These are phyloP conservation scores for Phoxinus phoxinus DNA, from an alignment of 2,113 vertebrate species.

Conservation along the genomic window DNA sequence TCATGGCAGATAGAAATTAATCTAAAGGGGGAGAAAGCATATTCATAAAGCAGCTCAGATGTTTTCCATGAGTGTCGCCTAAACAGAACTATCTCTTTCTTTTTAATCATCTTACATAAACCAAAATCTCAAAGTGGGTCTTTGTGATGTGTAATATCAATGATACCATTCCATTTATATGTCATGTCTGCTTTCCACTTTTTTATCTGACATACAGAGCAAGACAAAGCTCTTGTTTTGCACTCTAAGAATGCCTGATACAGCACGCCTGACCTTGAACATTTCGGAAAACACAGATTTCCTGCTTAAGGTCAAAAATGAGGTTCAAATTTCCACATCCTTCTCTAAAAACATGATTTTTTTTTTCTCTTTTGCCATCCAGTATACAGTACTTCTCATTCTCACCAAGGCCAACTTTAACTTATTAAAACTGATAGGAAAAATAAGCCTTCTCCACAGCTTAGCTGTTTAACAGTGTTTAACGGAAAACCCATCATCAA, in stretches of 20 bases:
- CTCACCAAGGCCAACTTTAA: background rate
- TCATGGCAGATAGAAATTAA: background rate
- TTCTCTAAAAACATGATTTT: slow-evolving; percentile 60
- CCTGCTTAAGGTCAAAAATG: slow-evolving; percentile 61
- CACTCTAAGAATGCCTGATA: slow-evolving; percentile 56
- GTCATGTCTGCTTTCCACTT: background rate
- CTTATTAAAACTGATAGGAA: background rate
- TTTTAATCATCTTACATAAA: slow-evolving; percentile 15
- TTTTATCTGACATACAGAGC: background rate
- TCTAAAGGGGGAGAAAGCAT: background rate
- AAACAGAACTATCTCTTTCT: slow-evolving; percentile 9
- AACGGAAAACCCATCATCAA: background rate
- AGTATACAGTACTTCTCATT: background rate
- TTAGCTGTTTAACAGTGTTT: background rate
- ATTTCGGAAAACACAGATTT: slow-evolving; percentile 66
- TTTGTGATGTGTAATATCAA: slow-evolving; percentile 21
- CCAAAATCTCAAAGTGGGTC: background rate
- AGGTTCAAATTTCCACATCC: slow-evolving; percentile 70
- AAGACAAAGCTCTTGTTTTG: slow-evolving; percentile 1
- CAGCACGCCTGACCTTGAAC: slow-evolving; percentile 56
- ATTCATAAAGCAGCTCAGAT: background rate
- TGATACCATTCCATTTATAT: slow-evolving; percentile 11
- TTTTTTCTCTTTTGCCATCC: background rate
- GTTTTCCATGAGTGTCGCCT: background rate
- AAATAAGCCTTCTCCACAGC: background rate